Conservation (phyloP, 2,888 invertebrate genomes). For the Erebia epiphron region DNA sequence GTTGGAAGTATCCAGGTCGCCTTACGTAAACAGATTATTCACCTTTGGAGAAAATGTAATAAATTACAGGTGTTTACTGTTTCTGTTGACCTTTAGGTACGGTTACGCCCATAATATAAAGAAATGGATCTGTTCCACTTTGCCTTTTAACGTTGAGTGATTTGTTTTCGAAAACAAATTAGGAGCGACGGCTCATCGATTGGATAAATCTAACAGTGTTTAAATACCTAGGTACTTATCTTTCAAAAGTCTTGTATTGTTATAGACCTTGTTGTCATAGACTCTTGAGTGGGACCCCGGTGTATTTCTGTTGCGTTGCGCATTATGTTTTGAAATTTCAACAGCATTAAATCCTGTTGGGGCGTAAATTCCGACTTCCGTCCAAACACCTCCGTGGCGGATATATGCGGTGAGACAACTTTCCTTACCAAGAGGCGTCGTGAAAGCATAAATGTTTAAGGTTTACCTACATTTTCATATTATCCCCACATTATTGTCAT, state of each 20-base stretch:
- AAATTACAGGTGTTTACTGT: background rate
- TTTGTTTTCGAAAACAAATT: background rate
- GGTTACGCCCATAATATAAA: background rate
- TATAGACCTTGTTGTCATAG: too few species aligned
- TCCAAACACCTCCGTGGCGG: slow-evolving; percentile 46
- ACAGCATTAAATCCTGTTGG: slow-evolving; percentile 42
- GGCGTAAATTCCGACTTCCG: slow-evolving; percentile 48
- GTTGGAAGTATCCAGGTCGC: background rate
- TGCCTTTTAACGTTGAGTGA: background rate
- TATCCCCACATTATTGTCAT: too few species aligned
- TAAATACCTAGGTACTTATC: background rate
- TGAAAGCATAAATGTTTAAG: slow-evolving; percentile 42
- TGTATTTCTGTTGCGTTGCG: background rate
- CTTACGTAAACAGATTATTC: slow-evolving; percentile 1
- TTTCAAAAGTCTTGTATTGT: background rate
- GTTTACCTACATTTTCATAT: background rate
- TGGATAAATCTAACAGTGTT: background rate
- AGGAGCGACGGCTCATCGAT: background rate
- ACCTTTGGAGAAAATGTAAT: slow-evolving; percentile 1
- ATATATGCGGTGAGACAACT: slow-evolving; percentile 44
- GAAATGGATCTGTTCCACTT: background rate
- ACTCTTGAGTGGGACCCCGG: background rate
- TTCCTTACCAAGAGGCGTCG: slow-evolving; percentile 46
- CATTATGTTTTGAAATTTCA: slow-evolving; percentile 38
- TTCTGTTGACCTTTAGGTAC: background rate